Evolutionary conservation across 1,140 invertebrate genomes (phyloP).

Genomic region (Euglossa dilemma): DNA sequence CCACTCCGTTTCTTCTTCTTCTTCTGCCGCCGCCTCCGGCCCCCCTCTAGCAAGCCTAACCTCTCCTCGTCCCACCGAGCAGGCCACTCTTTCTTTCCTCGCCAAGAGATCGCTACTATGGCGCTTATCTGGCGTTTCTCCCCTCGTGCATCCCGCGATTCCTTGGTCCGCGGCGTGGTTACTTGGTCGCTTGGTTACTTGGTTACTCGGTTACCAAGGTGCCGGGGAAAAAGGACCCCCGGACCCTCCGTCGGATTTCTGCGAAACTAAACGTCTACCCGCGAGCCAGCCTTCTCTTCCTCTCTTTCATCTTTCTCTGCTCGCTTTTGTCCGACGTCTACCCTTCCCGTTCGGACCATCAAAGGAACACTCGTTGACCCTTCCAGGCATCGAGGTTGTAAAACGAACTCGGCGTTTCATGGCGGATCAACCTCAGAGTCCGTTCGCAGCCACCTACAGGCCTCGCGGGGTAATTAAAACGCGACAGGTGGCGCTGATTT

Average conservation of each 20-base stretch:
- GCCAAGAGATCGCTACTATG: slow-evolving; percentile 43
- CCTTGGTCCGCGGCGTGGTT: slow-evolving; percentile 53
- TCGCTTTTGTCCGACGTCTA: neutral
- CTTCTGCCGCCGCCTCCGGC: slow-evolving; percentile 17
- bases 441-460: no score
- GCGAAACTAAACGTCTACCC: slow-evolving; percentile 15
- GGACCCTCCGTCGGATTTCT: neutral
- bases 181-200: slow-evolving; percentile 73
- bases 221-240: slow-evolving; percentile 46
- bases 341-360: slow-evolving; percentile 6
- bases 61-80: slow-evolving; percentile 40
- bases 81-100: slow-evolving; percentile 45
- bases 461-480: no score
- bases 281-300: no score
- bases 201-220: slow-evolving; percentile 54
- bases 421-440: no score
- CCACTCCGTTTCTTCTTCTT: slow-evolving; percentile 59
- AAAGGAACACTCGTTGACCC: slow-evolving; percentile 21
- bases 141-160: slow-evolving; percentile 50
- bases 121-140: slow-evolving; percentile 53
- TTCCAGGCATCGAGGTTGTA: neutral
- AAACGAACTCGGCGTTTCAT: neutral
- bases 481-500: no score
- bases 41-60: neutral
- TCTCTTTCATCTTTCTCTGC: neutral